These are phyloP conservation scores for Buphagus erythrorhynchus DNA, from an alignment of 2,797 vertebrate genomes.

Conservation along the genomic window DNA sequence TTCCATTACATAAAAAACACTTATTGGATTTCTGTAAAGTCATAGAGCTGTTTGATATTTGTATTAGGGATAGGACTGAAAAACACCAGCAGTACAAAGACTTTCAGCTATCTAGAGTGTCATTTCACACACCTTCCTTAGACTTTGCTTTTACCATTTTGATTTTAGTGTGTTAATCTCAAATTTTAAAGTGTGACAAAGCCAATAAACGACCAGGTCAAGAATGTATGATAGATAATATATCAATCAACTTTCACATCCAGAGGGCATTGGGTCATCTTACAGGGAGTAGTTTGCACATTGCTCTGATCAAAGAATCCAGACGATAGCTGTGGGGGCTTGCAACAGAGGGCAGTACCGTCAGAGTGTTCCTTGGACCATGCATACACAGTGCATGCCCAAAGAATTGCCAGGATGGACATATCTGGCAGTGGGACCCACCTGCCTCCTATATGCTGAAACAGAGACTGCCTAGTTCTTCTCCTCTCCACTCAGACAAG, in stretches of 20 bases:
- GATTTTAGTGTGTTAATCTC: background rate
- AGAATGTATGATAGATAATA: fast-evolving
- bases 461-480: background rate
- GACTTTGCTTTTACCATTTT: background rate
- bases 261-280: background rate
- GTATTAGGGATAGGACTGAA: background rate
- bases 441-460: background rate
- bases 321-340: background rate
- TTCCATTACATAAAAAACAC: slow-evolving; percentile 22
- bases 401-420: background rate
- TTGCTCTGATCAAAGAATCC: background rate
- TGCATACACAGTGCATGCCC: fast-evolving
- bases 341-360: background rate
- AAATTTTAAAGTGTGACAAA: background rate
- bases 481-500: background rate
- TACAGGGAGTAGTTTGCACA: background rate
- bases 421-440: background rate
- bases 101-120: background rate
- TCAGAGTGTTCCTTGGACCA: background rate
- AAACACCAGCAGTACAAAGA: background rate
- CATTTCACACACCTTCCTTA: background rate
- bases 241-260: background rate
- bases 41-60: background rate
- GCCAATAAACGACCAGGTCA: background rate
- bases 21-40: background rate